Conservation (phyloP, 2,113 vertebrate genomes). For the Pachyramphus minor region DNA sequence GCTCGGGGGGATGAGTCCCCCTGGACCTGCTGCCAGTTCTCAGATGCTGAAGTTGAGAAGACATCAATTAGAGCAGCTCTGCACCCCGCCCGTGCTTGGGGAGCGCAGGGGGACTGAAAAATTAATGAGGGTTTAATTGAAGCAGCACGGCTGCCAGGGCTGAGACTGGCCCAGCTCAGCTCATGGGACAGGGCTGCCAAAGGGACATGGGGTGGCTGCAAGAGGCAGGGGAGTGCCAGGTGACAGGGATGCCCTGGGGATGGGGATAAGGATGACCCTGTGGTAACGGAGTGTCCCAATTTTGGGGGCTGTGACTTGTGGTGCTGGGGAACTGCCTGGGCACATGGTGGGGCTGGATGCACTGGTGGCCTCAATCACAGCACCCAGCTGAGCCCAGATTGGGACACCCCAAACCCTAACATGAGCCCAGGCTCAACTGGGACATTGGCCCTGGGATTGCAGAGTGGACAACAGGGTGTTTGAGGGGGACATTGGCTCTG, state of each 20-base stretch:
- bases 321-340: not conserved
- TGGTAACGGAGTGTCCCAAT: fast-evolving
- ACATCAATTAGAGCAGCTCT: not conserved
- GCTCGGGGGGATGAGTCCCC: fast-evolving
- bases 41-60: not conserved
- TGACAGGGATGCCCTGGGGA: not conserved
- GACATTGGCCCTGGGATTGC: fast-evolving
- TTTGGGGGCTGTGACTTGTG: not conserved
- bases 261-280: fast-evolving
- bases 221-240: not conserved
- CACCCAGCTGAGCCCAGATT: not conserved
- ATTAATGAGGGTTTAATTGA: slow-evolving; percentile 41
- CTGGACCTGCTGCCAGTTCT: not conserved
- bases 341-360: fast-evolving
- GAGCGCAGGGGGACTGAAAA: not conserved
- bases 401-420: not conserved
- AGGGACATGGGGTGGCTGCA: fast-evolving
- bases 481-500: fast-evolving
- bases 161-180: not conserved
- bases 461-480: fast-evolving
- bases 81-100: not conserved
- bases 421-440: fast-evolving
- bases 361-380: fast-evolving
- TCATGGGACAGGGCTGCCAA: not conserved
- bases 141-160: not conserved